These are phyloP conservation scores for Jaculus jaculus DNA, from an alignment of 2,113 vertebrate species.

Conservation along the genomic window DNA sequence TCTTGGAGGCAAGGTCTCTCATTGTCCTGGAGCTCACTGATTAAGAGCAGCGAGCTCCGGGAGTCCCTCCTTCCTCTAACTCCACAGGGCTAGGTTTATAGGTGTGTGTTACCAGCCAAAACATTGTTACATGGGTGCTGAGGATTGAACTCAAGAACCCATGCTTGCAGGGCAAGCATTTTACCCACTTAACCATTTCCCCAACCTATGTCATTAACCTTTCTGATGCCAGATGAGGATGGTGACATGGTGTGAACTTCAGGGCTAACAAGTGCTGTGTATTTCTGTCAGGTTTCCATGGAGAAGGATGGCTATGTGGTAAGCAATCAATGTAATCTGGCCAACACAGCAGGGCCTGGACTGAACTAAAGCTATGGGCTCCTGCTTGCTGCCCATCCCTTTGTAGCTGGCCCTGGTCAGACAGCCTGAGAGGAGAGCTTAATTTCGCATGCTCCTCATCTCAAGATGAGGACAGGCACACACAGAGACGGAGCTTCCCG, in stretches of 20 bases:
- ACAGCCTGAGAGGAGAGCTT: not conserved
- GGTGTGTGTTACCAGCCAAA: too few relatives aligned
- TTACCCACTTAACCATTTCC: too few relatives aligned
- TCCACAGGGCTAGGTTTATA: too few relatives aligned
- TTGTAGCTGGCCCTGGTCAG: not conserved
- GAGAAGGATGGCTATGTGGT: not conserved
- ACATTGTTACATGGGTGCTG: too few relatives aligned
- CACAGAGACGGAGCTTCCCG: not conserved
- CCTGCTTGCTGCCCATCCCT: not conserved
- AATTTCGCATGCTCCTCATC: not conserved
- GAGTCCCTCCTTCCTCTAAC: too few relatives aligned
- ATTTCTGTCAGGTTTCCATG: not conserved
- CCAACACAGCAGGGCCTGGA: not conserved
- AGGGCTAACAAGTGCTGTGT: not conserved
- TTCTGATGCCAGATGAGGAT: slow-evolving; percentile 53
- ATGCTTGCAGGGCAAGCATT: too few relatives aligned
- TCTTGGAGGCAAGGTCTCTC: too few relatives aligned
- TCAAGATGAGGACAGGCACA: not conserved
- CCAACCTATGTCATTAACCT: slow-evolving; percentile 39
- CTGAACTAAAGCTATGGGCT: not conserved
- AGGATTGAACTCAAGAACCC: too few relatives aligned
- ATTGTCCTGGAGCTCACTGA: too few relatives aligned
- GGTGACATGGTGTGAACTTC: not conserved
- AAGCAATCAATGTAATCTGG: not conserved
- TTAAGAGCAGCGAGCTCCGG: too few relatives aligned